Conservation (phyloP, 2,113 vertebrate species). For the Labeo catla region DNA sequence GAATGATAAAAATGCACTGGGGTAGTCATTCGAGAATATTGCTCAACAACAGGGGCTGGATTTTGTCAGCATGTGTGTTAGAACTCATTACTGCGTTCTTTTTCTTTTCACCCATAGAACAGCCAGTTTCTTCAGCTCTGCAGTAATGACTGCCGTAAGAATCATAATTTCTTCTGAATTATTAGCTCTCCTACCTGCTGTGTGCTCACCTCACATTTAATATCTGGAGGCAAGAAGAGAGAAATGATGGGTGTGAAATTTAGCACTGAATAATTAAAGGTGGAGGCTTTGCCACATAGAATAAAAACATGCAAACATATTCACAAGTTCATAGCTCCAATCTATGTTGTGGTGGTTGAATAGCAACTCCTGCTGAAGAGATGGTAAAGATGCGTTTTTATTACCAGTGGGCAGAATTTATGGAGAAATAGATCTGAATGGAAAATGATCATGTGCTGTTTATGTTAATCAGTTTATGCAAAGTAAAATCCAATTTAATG, state of each 20-base stretch:
- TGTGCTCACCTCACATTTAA: background rate
- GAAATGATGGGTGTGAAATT: background rate
- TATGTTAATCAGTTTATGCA: conserved; percentile 46
- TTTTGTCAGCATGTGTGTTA: background rate
- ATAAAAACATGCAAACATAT: background rate
- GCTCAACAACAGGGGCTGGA: background rate
- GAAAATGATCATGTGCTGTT: conserved; percentile 21
- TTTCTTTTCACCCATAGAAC: background rate
- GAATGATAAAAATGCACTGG: background rate
- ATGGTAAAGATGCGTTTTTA: background rate
- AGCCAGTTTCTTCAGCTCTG: background rate
- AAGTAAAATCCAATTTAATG: conserved; percentile 50
- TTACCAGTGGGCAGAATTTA: background rate
- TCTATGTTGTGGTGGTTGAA: background rate
- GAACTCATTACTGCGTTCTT: background rate
- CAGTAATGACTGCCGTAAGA: background rate
- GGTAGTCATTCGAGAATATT: background rate
- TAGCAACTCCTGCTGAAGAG: background rate
- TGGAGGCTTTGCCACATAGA: background rate
- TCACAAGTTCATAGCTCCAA: background rate
- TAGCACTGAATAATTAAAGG: background rate
- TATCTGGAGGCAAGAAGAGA: background rate
- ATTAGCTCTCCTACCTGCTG: background rate
- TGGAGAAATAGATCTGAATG: conserved; percentile 22
- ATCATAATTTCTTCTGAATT: background rate